Conservation (phyloP, 1,140 invertebrate genomes). For the Drusus annulatus region DNA sequence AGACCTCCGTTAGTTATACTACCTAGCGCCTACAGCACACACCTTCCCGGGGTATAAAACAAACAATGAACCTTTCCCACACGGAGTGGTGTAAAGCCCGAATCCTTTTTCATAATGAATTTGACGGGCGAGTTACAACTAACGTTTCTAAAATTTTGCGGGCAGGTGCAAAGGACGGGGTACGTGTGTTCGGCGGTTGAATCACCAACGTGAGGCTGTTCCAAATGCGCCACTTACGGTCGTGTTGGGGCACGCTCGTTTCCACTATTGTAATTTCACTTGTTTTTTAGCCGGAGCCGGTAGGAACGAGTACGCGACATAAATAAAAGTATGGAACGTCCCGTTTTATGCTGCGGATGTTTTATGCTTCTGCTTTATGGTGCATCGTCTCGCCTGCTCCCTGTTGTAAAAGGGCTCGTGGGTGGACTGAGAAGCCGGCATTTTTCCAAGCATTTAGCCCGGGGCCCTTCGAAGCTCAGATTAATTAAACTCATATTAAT, state of each 20-base stretch:
- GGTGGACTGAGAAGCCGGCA: no score
- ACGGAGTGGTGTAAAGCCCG: neutral
- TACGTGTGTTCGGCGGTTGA: neutral
- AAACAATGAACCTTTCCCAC: constrained; percentile 10
- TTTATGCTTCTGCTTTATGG: constrained; percentile 10
- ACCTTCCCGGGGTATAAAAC: neutral
- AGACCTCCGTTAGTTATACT: neutral
- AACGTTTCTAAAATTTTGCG: constrained; percentile 17
- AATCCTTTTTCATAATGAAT: constrained; percentile 18
- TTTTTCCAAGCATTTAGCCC: no score
- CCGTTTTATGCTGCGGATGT: neutral
- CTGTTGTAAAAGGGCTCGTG: no score
- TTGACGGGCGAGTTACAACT: constrained; percentile 1
- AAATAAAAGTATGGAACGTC: constrained; percentile 16
- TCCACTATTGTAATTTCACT: neutral
- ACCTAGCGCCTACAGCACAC: no score
- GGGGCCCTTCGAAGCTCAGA: no score
- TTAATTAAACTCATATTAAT: no score
- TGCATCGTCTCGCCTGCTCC: no score
- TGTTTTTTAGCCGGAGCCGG: constrained; percentile 5
- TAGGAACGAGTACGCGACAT: constrained; percentile 12
- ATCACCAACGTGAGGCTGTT: constrained; percentile 4
- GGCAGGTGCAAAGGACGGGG: constrained; percentile 15
- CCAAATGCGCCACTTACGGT: no score
- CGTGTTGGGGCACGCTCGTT: neutral